These are phyloP conservation scores for Climacteris rufus DNA, from an alignment of 2,113 vertebrate genomes.

Conservation along the genomic window DNA sequence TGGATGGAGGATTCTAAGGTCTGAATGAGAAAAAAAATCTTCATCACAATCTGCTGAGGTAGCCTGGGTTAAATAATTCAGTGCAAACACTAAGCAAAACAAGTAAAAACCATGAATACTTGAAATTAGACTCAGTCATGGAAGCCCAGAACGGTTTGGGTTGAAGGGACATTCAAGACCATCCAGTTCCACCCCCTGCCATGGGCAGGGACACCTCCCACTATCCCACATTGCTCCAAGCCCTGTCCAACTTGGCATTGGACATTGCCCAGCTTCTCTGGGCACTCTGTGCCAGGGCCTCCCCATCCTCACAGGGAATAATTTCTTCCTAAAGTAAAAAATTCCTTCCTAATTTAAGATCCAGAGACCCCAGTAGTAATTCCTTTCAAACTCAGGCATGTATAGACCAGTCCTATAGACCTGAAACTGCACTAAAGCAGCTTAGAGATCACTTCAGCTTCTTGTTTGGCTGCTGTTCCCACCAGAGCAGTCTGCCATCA, in stretches of 20 bases:
- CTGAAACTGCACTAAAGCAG: neutral
- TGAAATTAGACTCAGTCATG: neutral
- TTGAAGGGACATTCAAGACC: neutral
- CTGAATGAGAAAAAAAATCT: slow-evolving; percentile 52
- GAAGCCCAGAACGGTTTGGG: neutral
- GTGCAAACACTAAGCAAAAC: neutral
- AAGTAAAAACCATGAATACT: neutral
- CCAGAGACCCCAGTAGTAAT: neutral
- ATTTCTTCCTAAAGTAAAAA: neutral
- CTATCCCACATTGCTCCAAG: accelerated
- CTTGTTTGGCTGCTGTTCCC: neutral
- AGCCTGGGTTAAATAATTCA: neutral
- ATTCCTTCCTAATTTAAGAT: neutral
- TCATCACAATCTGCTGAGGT: neutral
- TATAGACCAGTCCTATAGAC: neutral
- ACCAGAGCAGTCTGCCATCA: neutral
- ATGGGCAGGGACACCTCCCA: neutral
- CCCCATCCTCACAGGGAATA: accelerated
- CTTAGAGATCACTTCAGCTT: neutral
- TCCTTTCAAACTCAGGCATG: neutral
- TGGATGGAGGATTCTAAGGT: slow-evolving; percentile 97
- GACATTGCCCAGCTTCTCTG: neutral
- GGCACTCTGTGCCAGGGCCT: neutral
- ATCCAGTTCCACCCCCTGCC: accelerated
- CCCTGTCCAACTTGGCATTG: accelerated